Evolutionary conservation across 2,797 vertebrate species (phyloP).

Genomic region (Bucorvus abyssinicus): DNA sequence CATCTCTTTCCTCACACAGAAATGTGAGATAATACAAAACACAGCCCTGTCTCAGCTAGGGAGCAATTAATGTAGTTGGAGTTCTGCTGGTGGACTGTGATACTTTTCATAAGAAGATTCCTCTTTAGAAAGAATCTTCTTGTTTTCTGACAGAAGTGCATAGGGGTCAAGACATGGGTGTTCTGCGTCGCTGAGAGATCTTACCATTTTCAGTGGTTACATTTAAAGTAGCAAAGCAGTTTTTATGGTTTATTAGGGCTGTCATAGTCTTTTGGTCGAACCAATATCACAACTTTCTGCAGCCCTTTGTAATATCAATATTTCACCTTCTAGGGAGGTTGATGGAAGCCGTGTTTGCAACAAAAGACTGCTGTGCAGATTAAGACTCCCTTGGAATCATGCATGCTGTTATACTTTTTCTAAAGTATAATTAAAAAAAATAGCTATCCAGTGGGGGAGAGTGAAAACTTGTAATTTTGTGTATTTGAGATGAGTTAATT

Average conservation of each 20-base stretch:
- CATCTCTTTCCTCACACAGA: neutral
- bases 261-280: neutral
- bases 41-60: neutral
- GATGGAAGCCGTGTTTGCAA: neutral
- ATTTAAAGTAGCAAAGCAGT: neutral
- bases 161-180: neutral
- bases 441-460: neutral
- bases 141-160: neutral
- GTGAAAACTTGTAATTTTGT: neutral
- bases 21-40: neutral
- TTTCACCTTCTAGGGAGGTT: neutral
- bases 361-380: neutral
- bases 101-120: neutral
- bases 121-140: neutral
- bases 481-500: neutral
- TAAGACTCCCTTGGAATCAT: rapidly evolving
- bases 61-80: neutral
- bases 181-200: neutral
- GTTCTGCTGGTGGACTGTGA: neutral
- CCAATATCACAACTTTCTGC: neutral
- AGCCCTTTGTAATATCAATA: neutral
- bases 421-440: neutral
- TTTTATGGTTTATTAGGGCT: neutral
- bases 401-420: rapidly evolving
- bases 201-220: neutral